phyloP scores from a whole-genome alignment of 1,140 invertebrate genomes.

The Acyrthosiphon pisum region DNA sequence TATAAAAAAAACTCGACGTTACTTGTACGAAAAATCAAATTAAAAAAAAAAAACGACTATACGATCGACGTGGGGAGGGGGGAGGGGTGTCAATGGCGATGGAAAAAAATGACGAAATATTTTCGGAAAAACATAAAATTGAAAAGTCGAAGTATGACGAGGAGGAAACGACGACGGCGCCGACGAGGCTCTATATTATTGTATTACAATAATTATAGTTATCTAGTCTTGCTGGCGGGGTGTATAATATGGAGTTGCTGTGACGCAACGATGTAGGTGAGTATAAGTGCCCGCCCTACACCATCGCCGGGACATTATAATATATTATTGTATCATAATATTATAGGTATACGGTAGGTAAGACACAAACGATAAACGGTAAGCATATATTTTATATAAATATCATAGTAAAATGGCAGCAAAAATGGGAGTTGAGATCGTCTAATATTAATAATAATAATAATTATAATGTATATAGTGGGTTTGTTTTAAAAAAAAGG shows the following conservation, averaged over 20 bases:
- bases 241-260: too few species aligned
- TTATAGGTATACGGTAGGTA: background rate
- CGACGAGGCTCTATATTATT: background rate
- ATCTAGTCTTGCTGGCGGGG: background rate
- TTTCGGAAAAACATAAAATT: background rate
- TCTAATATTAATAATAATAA: conserved; percentile 32
- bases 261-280: too few species aligned
- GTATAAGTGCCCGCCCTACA: background rate
- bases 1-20: background rate
- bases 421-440: conserved; percentile 50
- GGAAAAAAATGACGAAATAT: background rate
- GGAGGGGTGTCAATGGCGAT: background rate
- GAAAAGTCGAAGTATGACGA: background rate
- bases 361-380: background rate
- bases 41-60: background rate
- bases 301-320: background rate
- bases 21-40: background rate
- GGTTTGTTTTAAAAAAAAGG: background rate
- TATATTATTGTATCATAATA: background rate
- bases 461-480: background rate
- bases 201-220: background rate
- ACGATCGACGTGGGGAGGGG: background rate
- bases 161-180: too few species aligned
- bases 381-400: conserved; percentile 3
- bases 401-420: conserved; percentile 49